Conservation (phyloP, 2,888 invertebrate genomes). For the Parnassius smintheus region DNA sequence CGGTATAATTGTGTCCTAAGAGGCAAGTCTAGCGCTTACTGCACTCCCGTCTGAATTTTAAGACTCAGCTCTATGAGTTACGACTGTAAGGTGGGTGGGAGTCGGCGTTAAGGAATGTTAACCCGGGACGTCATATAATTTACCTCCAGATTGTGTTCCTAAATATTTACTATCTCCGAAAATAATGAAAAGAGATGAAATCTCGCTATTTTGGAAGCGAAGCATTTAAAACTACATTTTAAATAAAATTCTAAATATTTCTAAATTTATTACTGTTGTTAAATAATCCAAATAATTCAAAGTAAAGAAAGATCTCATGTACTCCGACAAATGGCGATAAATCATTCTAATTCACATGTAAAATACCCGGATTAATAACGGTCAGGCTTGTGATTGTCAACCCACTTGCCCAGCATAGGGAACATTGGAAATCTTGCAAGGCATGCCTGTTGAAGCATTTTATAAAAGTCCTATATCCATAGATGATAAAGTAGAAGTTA, state of each 20-base stretch:
- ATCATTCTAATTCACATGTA: neutral
- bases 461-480: no score
- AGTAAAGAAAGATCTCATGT: neutral
- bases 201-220: no score
- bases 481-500: no score
- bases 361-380: neutral
- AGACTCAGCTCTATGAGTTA: slow-evolving; percentile 30
- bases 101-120: slow-evolving; percentile 25
- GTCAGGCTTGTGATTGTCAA: no score
- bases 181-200: no score
- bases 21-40: slow-evolving; percentile 32
- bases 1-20: slow-evolving; percentile 34
- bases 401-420: no score
- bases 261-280: no score
- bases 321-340: neutral
- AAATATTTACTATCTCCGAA: no score
- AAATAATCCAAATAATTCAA: neutral
- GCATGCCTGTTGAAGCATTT: no score
- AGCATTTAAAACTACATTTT: no score
- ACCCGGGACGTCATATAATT: slow-evolving; percentile 8
- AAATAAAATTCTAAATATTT: no score
- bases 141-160: neutral
- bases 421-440: no score
- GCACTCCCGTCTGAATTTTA: slow-evolving; percentile 35
- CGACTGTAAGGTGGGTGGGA: slow-evolving; percentile 20